These are phyloP conservation scores for Bombus terrestris DNA, from an alignment of 1,140 invertebrate species.

Conservation along the genomic window DNA sequence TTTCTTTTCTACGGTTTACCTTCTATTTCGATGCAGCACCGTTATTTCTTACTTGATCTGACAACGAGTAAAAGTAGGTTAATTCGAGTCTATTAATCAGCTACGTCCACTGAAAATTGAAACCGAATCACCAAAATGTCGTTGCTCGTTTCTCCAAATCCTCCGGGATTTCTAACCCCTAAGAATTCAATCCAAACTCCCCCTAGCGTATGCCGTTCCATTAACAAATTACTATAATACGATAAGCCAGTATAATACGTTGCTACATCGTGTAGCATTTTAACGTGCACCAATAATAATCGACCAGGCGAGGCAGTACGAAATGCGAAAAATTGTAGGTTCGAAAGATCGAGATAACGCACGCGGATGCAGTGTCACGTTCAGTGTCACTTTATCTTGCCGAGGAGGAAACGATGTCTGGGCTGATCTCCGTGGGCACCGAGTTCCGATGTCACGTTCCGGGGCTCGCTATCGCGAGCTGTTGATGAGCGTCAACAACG, in stretches of 20 bases:
- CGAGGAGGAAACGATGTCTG: neutral
- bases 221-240: too few relatives aligned
- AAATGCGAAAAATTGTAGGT: neutral
- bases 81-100: too few relatives aligned
- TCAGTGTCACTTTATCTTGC: conserved; percentile 18
- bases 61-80: too few relatives aligned
- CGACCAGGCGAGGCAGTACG: neutral
- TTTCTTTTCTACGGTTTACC: too few relatives aligned
- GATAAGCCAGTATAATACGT: too few relatives aligned
- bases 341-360: conserved; percentile 4
- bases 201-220: too few relatives aligned
- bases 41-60: too few relatives aligned
- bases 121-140: neutral
- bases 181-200: too few relatives aligned
- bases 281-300: neutral
- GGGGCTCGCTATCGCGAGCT: neutral
- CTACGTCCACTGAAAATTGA: too few relatives aligned
- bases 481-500: conserved; percentile 9
- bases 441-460: neutral
- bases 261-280: neutral
- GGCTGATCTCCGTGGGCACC: neutral
- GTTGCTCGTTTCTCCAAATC: neutral
- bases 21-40: too few relatives aligned
- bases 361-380: conserved; percentile 5
- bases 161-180: neutral